phyloP scores from a whole-genome alignment of 2,797 vertebrate species.

The Pachyuromys duprasi region DNA sequence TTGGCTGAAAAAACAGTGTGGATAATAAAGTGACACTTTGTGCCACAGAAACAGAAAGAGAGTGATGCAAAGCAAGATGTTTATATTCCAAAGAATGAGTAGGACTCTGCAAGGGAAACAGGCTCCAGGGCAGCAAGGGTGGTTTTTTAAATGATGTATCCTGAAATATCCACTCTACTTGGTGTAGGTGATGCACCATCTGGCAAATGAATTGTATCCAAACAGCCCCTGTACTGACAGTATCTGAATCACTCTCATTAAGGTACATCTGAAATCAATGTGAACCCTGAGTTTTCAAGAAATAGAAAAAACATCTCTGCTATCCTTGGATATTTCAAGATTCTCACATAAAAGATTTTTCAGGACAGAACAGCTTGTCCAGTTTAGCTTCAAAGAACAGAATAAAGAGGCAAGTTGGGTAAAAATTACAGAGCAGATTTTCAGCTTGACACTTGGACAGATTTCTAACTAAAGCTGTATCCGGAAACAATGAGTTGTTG shows the following conservation, averaged over 20 bases:
- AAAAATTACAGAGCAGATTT: slow-evolving; percentile 56
- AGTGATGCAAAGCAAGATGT: not conserved
- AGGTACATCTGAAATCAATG: slow-evolving; percentile 10
- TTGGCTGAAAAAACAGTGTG: not conserved
- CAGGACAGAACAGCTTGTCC: slow-evolving; percentile 51
- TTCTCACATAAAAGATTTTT: slow-evolving; percentile 44
- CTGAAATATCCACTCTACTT: slow-evolving; percentile 16
- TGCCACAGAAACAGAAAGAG: not conserved
- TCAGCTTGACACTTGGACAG: slow-evolving; percentile 14
- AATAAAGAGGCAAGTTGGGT: slow-evolving; percentile 44
- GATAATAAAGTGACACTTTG: not conserved
- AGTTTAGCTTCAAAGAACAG: slow-evolving; percentile 67
- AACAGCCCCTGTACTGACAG: not conserved
- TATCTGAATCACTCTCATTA: slow-evolving; percentile 1
- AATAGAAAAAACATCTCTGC: slow-evolving; percentile 26
- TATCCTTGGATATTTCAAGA: slow-evolving; percentile 52
- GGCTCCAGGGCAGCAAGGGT: not conserved
- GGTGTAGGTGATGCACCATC: not conserved
- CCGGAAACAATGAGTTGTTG: slow-evolving; percentile 9
- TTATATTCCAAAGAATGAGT: not conserved
- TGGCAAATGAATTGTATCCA: not conserved
- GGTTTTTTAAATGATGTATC: not conserved
- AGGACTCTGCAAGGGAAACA: not conserved
- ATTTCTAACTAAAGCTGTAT: slow-evolving; percentile 41
- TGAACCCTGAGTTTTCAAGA: not conserved